Base-by-base conservation (phyloP, 2,888 invertebrate species). In the Thera obeliscata region DNA sequence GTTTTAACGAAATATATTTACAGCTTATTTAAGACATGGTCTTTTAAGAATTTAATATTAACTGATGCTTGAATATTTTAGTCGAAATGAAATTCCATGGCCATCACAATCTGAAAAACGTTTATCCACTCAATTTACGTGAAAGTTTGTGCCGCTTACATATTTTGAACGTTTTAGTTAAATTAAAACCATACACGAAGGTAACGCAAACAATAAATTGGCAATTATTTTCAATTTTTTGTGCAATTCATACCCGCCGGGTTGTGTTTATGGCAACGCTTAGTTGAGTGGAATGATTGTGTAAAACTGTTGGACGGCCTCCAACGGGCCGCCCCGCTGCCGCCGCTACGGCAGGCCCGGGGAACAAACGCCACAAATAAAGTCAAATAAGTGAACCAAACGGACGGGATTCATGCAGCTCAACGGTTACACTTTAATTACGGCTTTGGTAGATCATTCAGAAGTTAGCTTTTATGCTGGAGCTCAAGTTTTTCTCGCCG, bases 221-320 rank as follows among this genome's bases (percentile, higher is more conserved):
- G 87, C 91, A 92, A 92, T 91, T 92, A 91, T 90, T 87, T 87
- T 80, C 79, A 87, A 84, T 89, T 92, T 91, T 91, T 91, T 89
- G 87, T 87, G 90, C 91, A 87, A 89, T 91, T 90, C 88, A 92
- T 93, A 91, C 88, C 87, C 90, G 90, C 87, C 89, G 88, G 85
- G 81, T 88, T 89, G 88, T 93, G 93, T 93, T 93, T 93, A 93
- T 91, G 90, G 89, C 86, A 87, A 88, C 91, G 93, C 91, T 93
- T 91, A 92, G 92, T 93, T 91, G 91, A 93, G 90, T 93, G 93
- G 92, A 93, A 93, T 93, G 91, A 93, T 93, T 93, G 91, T 93
- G 92, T 93, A 93, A 93, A 93, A 90, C 88, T 88, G 88, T 93
- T 93, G 93, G 93, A 90, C 84, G 76, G 79, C 77, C 83, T 91